Evolutionary conservation across 1,140 invertebrate species (phyloP).

Genomic region (Zaprionus nigranus): DNA sequence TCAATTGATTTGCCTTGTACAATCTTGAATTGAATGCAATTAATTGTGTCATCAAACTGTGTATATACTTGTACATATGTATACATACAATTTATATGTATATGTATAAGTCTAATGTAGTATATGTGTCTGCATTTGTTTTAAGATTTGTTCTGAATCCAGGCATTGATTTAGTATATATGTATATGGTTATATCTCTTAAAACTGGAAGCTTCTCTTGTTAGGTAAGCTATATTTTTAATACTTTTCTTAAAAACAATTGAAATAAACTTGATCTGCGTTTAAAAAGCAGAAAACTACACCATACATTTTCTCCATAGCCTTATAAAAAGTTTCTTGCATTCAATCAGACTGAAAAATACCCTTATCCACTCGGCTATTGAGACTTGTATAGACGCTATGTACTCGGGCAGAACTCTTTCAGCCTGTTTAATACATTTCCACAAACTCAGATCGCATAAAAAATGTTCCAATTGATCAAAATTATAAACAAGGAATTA

Average conservation of each 20-base stretch:
- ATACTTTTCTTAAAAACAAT: no score
- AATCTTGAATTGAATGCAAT: conserved; percentile 25
- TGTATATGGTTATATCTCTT: not conserved
- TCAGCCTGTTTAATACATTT: no score
- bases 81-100: not conserved
- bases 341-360: no score
- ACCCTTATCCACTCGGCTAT: no score
- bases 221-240: no score
- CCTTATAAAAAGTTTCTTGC: no score
- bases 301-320: no score
- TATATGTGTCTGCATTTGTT: not conserved
- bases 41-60: conserved; percentile 9
- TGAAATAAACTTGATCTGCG: no score
- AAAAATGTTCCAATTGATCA: not conserved
- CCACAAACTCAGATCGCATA: no score
- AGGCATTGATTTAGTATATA: not conserved
- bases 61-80: not conserved
- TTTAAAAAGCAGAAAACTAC: no score
- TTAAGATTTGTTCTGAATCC: not conserved
- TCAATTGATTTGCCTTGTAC: conserved; percentile 31
- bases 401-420: no score
- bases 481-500: not conserved
- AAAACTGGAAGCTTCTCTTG: no score
- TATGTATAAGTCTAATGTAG: not conserved
- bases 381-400: not conserved